Conservation (phyloP, 2,888 invertebrate species). For the Calameuta idolon region DNA sequence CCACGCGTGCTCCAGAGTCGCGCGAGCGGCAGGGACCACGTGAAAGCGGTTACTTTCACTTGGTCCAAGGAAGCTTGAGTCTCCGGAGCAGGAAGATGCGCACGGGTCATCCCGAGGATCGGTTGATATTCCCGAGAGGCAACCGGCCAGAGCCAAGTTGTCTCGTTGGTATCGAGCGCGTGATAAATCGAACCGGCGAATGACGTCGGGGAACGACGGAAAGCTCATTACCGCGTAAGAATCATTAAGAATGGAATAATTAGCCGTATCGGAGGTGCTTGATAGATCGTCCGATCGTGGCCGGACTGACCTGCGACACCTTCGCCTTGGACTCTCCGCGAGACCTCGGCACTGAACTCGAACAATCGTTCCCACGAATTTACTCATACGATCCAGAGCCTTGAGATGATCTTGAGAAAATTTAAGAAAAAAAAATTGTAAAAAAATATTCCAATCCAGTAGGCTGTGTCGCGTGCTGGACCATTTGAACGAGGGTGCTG, state of each 20-base stretch:
- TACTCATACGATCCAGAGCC: neutral
- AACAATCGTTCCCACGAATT: neutral
- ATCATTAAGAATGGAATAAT: slow-evolving; percentile 52
- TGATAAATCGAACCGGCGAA: slow-evolving; percentile 2
- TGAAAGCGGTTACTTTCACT: neutral
- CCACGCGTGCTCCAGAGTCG: too few species aligned
- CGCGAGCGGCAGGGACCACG: too few species aligned
- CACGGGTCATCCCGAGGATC: neutral
- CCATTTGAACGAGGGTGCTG: too few species aligned
- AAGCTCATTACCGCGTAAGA: slow-evolving; percentile 33
- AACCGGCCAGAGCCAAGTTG: neutral
- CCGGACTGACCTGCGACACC: slow-evolving; percentile 43
- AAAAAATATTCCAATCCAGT: neutral
- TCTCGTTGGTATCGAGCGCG: neutral
- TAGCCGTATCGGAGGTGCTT: slow-evolving; percentile 46
- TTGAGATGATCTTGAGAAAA: neutral
- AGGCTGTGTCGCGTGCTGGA: too few species aligned
- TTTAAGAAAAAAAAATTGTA: neutral
- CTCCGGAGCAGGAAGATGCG: neutral
- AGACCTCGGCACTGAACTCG: neutral
- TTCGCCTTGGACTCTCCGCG: neutral
- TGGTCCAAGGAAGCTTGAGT: neutral
- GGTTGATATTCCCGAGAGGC: neutral
- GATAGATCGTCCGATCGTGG: slow-evolving; percentile 52
- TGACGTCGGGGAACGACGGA: slow-evolving; percentile 12